phyloP scores from a whole-genome alignment of 2,888 invertebrate species.

The Eupithecia dodoneata region DNA sequence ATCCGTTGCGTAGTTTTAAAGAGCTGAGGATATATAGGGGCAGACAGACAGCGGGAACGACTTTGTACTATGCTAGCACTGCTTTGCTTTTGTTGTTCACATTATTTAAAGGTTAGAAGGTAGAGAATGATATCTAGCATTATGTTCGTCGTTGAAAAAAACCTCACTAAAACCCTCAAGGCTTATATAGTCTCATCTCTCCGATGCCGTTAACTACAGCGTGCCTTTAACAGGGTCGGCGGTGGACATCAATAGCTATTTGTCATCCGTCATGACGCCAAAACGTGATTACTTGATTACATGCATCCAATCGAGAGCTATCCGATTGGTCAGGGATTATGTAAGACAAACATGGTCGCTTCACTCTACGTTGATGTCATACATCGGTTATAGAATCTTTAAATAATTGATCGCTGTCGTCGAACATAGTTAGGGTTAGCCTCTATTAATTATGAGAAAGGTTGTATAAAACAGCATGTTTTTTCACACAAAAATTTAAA shows the following conservation, averaged over 20 bases:
- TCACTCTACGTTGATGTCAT: background rate
- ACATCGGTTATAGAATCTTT: background rate
- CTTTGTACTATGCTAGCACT: too few relatives aligned
- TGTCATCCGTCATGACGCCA: conserved; percentile 73
- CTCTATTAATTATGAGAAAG: background rate
- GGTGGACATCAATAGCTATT: conserved; percentile 73
- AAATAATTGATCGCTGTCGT: too few relatives aligned
- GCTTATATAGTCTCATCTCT: background rate
- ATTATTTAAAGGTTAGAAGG: too few relatives aligned
- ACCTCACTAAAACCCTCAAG: too few relatives aligned
- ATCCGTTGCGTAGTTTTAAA: too few relatives aligned
- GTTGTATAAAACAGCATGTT: background rate
- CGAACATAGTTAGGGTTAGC: background rate
- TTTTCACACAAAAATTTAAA: too few relatives aligned
- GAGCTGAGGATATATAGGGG: too few relatives aligned
- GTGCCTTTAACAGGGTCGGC: conserved; percentile 50
- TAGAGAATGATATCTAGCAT: too few relatives aligned
- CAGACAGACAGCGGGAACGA: too few relatives aligned
- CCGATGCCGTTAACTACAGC: too few relatives aligned
- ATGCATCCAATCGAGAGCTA: conserved; percentile 31
- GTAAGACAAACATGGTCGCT: background rate
- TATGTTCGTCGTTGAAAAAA: too few relatives aligned
- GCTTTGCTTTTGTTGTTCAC: too few relatives aligned
- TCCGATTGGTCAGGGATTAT: conserved; percentile 6
- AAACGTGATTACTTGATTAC: conserved; percentile 71